A percentile compares a stretch with the other conserved stretches of the same genome.
Evolutionary conservation across 2,113 vertebrate genomes (phyloP).

Genomic region (Lepus europaeus): DNA sequence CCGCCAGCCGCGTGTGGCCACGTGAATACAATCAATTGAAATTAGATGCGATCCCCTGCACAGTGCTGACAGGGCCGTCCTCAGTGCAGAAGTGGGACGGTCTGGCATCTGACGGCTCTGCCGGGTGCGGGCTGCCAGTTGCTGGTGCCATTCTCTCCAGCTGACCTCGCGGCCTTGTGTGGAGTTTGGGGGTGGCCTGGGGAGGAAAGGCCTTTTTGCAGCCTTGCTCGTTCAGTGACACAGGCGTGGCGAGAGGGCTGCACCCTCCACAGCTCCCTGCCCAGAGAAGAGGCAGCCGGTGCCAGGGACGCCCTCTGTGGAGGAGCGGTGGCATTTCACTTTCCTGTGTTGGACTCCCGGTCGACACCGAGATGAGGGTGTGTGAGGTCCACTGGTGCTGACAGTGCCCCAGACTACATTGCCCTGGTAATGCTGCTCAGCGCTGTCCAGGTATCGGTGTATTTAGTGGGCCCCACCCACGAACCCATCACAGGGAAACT

Average conservation of each 20-base stretch:
- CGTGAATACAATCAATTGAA: not conserved
- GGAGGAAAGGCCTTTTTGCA: not conserved
- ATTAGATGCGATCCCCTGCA: not conserved
- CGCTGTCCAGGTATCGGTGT: not conserved
- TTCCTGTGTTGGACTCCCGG: not conserved
- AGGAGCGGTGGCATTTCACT: not conserved
- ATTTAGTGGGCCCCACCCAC: not conserved
- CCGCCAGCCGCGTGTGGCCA: not conserved
- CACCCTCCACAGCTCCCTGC: not conserved
- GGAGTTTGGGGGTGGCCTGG: not conserved
- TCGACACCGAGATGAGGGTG: not conserved
- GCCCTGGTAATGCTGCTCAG: not conserved
- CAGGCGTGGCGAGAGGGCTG: not conserved
- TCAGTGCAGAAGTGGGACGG: not conserved
- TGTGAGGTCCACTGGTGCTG: not conserved
- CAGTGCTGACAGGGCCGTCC: not conserved
- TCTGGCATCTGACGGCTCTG: not conserved
- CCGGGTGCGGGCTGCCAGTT: not conserved
- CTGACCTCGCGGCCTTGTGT: rapidly evolving
- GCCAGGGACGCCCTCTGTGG: not conserved
- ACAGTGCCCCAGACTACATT: not conserved
- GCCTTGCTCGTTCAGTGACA: not conserved
- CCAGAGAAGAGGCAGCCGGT: not conserved
- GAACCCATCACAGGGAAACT: not conserved
- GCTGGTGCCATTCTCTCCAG: not conserved